Evolutionary conservation across 2,888 invertebrate species (phyloP).

Genomic region (Oscheius sp.): DNA sequence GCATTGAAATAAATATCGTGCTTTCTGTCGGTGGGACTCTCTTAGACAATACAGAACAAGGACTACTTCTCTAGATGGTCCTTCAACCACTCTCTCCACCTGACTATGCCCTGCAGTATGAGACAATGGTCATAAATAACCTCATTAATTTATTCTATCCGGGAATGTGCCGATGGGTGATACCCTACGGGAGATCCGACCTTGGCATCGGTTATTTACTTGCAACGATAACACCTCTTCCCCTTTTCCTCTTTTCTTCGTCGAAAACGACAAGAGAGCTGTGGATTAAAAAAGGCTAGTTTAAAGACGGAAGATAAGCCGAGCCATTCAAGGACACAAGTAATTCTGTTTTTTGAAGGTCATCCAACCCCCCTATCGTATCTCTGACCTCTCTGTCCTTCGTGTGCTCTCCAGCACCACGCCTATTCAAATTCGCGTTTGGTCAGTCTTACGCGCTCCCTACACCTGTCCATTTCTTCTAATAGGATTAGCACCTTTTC

Average conservation of each 20-base stretch:
- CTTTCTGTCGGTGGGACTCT: too few species aligned
- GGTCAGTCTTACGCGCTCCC: slow-evolving; percentile 9
- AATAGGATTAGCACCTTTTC: not conserved
- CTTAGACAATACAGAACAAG: too few species aligned
- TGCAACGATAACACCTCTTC: too few species aligned
- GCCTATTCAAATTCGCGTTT: slow-evolving; percentile 28
- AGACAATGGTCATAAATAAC: not conserved
- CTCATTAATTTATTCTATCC: not conserved
- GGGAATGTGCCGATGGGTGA: not conserved
- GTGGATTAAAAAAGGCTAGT: too few species aligned
- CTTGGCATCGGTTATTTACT: not conserved
- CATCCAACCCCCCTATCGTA: too few species aligned
- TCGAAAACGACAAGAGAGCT: too few species aligned
- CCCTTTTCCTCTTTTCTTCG: too few species aligned
- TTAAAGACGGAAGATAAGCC: not conserved
- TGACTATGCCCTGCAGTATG: not conserved
- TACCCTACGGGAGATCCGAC: not conserved
- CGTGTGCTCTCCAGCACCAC: slow-evolving; percentile 1
- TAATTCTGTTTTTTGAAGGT: not conserved
- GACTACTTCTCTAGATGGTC: too few species aligned
- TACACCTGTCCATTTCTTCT: not conserved
- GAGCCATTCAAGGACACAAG: not conserved
- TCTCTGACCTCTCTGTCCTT: slow-evolving; percentile 7
- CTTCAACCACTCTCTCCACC: too few species aligned
- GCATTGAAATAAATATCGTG: too few species aligned